Base-by-base conservation (phyloP, 2,113 vertebrate species). In the Cariama cristata region DNA sequence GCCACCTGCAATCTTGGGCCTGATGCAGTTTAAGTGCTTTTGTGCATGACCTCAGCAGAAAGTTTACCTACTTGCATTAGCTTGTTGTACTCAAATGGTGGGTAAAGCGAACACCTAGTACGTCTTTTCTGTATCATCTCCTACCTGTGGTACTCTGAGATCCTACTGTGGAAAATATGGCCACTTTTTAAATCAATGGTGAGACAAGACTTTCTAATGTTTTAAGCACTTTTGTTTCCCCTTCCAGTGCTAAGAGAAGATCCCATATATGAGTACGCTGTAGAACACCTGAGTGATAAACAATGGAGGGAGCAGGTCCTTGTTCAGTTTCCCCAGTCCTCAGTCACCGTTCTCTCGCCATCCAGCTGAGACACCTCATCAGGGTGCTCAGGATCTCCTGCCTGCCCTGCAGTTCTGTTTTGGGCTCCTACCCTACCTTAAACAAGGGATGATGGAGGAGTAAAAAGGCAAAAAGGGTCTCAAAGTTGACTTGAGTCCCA, bases 21-120 rank as follows among this genome's bases (percentile, higher is more conserved):
- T 68, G n/a, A 50, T 67, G 30, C 10, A 42, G n/a, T 38, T 44
- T 44, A 59, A 40, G 13, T 42, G 60, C 38, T 88, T 87, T 72
- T 30, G 18, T 92, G 15, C 13, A 68, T 50, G 35, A 64, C 19
- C 9, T 74, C 6, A 3, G 28, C 28, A 81, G 47, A 77, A 85
- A 38, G 7, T 72, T 42, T 55, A n/a, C 11, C 13, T 30, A 6
- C 15, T 40, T 15, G 49, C 26, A 75, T 44, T 24, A 60, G 7
- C 6, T 52, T 62, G 14, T 47, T 44, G 17, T 86, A 64, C 23
- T 53, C 19, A 35, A 35, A 20, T 9, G 21, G n/a, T 1, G 44
- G 6, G n/a, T 56, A 75, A 67, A 0, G 1, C 0, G 2, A 66
- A 55, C 44, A 85, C 3, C 3, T 38, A 30, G 3, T 11, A 49